Evolutionary conservation across 1,140 invertebrate genomes (phyloP).

Genomic region (Planococcus citri): DNA sequence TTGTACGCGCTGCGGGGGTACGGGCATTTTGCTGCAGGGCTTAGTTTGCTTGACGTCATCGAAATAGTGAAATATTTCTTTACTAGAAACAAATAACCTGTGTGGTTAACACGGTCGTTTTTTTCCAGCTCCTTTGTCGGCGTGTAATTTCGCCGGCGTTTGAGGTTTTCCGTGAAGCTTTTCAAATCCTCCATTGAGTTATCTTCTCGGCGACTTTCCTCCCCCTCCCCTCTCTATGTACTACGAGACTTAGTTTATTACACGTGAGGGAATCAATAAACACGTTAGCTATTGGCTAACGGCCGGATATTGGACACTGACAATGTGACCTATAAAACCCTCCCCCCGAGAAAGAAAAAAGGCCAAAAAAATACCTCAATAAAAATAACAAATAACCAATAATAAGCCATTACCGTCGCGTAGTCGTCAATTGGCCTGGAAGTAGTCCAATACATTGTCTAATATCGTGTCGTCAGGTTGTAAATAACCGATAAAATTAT

Average conservation of each 20-base stretch:
- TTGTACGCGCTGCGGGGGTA: not conserved
- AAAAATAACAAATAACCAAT: conserved; percentile 8
- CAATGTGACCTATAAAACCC: conserved; percentile 2
- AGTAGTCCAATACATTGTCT: not conserved
- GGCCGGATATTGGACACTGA: not conserved
- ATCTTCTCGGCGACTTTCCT: no score
- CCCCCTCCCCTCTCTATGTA: no score
- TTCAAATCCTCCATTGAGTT: not conserved
- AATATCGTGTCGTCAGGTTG: not conserved
- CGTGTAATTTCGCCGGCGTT: not conserved
- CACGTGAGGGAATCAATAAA: not conserved
- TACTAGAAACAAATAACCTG: not conserved
- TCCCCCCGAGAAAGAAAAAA: no score
- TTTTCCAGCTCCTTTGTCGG: not conserved
- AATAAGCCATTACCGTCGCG: not conserved
- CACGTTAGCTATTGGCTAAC: not conserved
- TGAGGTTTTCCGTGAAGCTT: not conserved
- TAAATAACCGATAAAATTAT: not conserved
- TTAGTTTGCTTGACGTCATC: not conserved
- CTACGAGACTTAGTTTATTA: not conserved
- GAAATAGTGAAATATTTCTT: not conserved
- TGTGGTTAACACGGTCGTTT: not conserved
- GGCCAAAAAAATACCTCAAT: not conserved
- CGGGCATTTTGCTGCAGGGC: not conserved
- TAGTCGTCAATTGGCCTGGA: not conserved